Evolutionary conservation across 2,113 vertebrate genomes (phyloP).

Genomic region (Pomatorhinus ruficollis): DNA sequence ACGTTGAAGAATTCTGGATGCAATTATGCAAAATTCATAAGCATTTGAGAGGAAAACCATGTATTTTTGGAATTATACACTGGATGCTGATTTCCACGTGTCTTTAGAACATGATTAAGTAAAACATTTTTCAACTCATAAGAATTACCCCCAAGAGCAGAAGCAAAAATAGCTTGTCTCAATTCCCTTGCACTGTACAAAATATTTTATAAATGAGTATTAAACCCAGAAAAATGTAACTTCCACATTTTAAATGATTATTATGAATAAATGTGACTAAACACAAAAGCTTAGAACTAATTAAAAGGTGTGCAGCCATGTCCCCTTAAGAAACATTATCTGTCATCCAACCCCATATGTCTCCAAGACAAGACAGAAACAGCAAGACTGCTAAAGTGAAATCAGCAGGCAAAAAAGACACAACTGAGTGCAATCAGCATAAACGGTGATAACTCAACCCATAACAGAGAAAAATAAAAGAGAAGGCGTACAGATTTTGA

Average conservation of each 20-base stretch:
- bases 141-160: neutral
- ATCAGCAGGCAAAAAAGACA: constrained; percentile 57
- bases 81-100: neutral
- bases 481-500: neutral
- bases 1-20: neutral
- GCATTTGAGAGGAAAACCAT: neutral
- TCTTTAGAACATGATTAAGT: neutral
- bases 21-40: neutral
- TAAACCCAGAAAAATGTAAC: neutral
- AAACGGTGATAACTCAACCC: constrained; percentile 49
- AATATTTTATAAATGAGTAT: neutral
- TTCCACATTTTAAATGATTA: neutral
- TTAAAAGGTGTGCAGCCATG: constrained; percentile 23
- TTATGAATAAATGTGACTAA: neutral
- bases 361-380: constrained; percentile 56
- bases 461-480: constrained; percentile 58
- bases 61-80: neutral
- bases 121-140: neutral
- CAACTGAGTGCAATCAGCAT: constrained; percentile 48
- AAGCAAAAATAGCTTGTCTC: neutral
- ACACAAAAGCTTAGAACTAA: constrained; percentile 11
- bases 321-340: constrained; percentile 42
- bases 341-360: constrained; percentile 40
- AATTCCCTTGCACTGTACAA: neutral
- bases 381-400: constrained; percentile 55